Percentiles rank a stretch among this genome's conserved stretches.
These are phyloP conservation scores for Tiliqua scincoides DNA, from an alignment of 2,113 vertebrate genomes.

Conservation along the genomic window DNA sequence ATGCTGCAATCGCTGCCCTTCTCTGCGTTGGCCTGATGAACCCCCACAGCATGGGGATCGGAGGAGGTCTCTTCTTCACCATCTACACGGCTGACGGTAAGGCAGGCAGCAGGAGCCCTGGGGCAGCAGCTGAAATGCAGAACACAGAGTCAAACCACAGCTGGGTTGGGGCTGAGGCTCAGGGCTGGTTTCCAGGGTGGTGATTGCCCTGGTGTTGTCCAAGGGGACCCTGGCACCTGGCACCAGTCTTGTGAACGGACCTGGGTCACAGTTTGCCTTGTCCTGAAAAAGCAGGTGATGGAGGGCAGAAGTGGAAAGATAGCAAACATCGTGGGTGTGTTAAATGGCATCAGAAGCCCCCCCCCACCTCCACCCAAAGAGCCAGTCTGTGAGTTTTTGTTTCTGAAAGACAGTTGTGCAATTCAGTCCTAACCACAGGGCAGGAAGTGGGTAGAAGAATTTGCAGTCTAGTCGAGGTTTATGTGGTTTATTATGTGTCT, in stretches of 20 bases:
- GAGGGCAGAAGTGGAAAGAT: not conserved
- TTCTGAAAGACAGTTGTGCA: not conserved
- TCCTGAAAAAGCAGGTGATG: not conserved
- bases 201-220: not conserved
- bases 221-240: not conserved
- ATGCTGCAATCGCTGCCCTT: slow-evolving; percentile 87
- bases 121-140: too few species aligned
- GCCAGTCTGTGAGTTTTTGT: not conserved
- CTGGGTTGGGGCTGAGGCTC: too few species aligned
- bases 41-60: slow-evolving; percentile 93
- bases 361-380: not conserved
- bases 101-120: not conserved
- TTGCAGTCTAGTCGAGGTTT: not conserved
- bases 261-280: not conserved
- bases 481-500: too few species aligned
- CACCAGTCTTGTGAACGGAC: not conserved
- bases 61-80: slow-evolving; percentile 91
- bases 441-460: not conserved
- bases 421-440: not conserved
- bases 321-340: not conserved
- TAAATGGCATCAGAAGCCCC: not conserved
- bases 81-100: slow-evolving; percentile 88
- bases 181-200: not conserved
- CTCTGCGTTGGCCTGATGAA: slow-evolving; percentile 92
- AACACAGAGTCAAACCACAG: not conserved